Evolutionary conservation across 2,113 vertebrate species (phyloP).

Genomic region (Notothenia coriiceps): DNA sequence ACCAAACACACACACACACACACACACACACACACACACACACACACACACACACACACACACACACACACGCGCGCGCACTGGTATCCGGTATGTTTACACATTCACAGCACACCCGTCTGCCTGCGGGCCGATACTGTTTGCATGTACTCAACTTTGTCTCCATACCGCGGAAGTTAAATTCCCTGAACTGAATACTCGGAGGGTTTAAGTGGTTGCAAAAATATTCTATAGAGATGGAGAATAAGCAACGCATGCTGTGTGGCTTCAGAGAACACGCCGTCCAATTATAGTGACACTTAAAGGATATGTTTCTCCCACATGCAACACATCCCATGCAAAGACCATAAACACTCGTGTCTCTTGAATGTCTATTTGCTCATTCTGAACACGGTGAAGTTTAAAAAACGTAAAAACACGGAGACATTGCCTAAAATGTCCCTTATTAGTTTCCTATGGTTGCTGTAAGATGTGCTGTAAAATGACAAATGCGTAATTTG

Average conservation of each 20-base stretch:
- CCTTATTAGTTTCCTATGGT: not conserved
- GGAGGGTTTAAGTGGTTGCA: not conserved
- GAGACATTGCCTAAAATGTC: not conserved
- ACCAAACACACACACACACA: slow-evolving; percentile 40
- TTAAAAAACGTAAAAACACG: too few species aligned
- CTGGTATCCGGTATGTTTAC: slow-evolving; percentile 46
- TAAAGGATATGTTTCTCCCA: not conserved
- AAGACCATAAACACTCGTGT: not conserved
- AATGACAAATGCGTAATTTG: too few species aligned
- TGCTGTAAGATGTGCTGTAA: too few species aligned
- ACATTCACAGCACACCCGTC: slow-evolving; percentile 49
- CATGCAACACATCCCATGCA: slow-evolving; percentile 3
- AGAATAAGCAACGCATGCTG: not conserved
- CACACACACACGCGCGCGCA: slow-evolving; percentile 30
- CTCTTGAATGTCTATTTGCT: not conserved
- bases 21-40: slow-evolving; percentile 35
- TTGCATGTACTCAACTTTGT: slow-evolving; percentile 54
- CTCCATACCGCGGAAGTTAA: slow-evolving; percentile 15
- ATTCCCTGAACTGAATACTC: slow-evolving; percentile 20
- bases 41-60: slow-evolving; percentile 41
- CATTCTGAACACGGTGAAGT: not conserved
- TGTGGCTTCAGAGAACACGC: not conserved
- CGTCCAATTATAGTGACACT: slow-evolving; percentile 20
- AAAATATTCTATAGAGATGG: slow-evolving; percentile 3
- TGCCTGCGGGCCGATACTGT: slow-evolving; percentile 26